Evolutionary conservation across 2,797 vertebrate species (phyloP).

Genomic region (Rhabdomys pumilio): DNA sequence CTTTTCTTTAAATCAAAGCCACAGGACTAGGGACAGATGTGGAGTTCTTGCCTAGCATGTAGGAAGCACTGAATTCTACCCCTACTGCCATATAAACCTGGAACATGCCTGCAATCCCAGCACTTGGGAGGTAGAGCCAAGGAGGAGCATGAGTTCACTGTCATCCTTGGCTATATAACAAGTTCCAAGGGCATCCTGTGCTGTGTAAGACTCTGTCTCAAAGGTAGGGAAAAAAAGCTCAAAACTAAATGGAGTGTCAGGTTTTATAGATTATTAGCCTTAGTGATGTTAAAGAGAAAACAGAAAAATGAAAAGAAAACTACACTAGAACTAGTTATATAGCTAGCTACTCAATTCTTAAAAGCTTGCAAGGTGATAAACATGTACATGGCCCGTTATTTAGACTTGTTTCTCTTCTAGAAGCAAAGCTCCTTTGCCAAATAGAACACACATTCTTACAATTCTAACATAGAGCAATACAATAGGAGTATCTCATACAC

Average conservation of each 20-base stretch:
- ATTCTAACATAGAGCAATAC: constrained; percentile 61
- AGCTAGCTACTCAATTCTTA: constrained; percentile 8
- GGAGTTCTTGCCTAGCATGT: background rate
- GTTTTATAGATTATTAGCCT: constrained; percentile 54
- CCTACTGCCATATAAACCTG: background rate
- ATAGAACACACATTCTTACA: constrained; percentile 39
- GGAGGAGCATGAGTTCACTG: background rate
- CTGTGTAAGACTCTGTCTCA: background rate
- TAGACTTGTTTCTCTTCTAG: constrained; percentile 50
- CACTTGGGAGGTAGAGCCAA: background rate
- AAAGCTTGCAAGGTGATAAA: constrained; percentile 24
- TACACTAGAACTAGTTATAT: background rate
- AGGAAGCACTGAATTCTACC: background rate
- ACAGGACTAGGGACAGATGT: background rate
- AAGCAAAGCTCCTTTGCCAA: constrained; percentile 65
- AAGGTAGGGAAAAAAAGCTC: background rate
- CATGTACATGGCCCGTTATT: background rate
- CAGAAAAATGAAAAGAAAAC: constrained; percentile 51
- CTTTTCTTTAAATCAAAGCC: constrained; percentile 19
- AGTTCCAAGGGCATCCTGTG: background rate
- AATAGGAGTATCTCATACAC: constrained; percentile 10
- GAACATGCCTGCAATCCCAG: background rate
- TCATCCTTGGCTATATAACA: background rate
- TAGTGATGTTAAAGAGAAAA: constrained; percentile 61
- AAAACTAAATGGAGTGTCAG: constrained; percentile 40